Conservation (phyloP, 2,888 invertebrate species). For the Apodemia mormo region DNA sequence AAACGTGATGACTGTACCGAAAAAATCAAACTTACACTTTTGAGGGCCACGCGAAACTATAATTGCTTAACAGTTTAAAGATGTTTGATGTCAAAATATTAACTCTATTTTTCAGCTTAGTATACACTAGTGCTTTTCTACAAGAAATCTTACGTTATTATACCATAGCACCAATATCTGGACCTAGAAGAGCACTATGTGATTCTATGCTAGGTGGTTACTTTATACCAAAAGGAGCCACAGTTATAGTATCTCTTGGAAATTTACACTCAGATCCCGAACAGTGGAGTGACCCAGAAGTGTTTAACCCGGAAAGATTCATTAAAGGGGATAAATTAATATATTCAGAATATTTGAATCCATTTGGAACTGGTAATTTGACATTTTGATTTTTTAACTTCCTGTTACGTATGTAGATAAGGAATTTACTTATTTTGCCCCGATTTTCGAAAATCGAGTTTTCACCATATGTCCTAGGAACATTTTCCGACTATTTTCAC, state of each 20-base stretch:
- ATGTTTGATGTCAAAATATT: too few relatives aligned
- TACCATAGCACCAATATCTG: constrained; percentile 75
- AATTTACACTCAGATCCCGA: constrained; percentile 76
- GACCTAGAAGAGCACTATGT: constrained; percentile 66
- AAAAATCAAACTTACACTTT: too few relatives aligned
- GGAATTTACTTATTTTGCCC: too few relatives aligned
- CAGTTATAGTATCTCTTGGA: constrained; percentile 73
- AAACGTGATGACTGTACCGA: too few relatives aligned
- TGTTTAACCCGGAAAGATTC: constrained; percentile 83
- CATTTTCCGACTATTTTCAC: too few relatives aligned
- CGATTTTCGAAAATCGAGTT: too few relatives aligned
- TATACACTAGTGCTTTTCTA: constrained; percentile 77
- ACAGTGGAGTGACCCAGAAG: constrained; percentile 78
- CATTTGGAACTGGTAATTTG: constrained; percentile 85
- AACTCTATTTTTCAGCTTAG: constrained; percentile 60
- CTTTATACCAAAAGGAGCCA: constrained; percentile 69
- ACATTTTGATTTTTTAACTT: too few relatives aligned
- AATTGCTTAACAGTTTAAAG: too few relatives aligned
- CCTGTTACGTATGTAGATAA: too few relatives aligned
- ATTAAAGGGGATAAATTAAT: constrained; percentile 75
- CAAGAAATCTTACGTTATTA: constrained; percentile 79
- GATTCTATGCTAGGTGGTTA: constrained; percentile 60
- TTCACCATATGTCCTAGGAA: too few relatives aligned
- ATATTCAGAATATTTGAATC: constrained; percentile 77
- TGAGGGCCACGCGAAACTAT: too few relatives aligned